Conservation (phyloP, 2,888 invertebrate species). For the Drosophila demipolita region DNA sequence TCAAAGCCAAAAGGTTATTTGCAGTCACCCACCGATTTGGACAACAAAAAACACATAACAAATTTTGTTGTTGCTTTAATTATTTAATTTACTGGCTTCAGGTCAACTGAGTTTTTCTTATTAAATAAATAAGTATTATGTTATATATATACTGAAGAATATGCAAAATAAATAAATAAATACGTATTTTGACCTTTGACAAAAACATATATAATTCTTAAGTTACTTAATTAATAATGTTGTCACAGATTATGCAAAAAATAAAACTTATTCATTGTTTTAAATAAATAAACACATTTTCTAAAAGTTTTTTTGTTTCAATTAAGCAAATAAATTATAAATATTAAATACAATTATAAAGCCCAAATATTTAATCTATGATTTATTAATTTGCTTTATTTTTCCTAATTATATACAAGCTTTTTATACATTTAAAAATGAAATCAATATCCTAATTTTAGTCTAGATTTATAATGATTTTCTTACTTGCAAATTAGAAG, state of each 20-base stretch:
- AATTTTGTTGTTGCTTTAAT: background rate
- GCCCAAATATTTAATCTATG: rapidly evolving
- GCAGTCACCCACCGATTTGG: background rate
- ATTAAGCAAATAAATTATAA: background rate
- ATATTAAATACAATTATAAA: background rate
- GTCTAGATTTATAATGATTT: too few relatives aligned
- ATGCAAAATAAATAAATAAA: background rate
- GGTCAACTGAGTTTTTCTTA: background rate
- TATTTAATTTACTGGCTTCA: background rate
- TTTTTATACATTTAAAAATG: background rate
- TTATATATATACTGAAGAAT: background rate
- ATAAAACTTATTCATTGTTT: background rate
- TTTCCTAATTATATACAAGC: background rate
- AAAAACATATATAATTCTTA: background rate
- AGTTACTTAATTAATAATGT: background rate
- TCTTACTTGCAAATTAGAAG: too few relatives aligned
- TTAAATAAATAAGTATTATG: background rate
- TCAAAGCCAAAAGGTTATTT: constrained; percentile 9
- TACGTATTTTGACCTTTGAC: background rate
- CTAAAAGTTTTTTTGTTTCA: background rate
- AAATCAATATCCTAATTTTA: background rate
- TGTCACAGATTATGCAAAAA: background rate
- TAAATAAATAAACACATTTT: background rate
- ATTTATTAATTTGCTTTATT: background rate
- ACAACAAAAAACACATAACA: background rate